These are phyloP conservation scores for Ophiothrix spiculata DNA, from an alignment of 35 echinoderm and acorn worm species.

Conservation along the genomic window DNA sequence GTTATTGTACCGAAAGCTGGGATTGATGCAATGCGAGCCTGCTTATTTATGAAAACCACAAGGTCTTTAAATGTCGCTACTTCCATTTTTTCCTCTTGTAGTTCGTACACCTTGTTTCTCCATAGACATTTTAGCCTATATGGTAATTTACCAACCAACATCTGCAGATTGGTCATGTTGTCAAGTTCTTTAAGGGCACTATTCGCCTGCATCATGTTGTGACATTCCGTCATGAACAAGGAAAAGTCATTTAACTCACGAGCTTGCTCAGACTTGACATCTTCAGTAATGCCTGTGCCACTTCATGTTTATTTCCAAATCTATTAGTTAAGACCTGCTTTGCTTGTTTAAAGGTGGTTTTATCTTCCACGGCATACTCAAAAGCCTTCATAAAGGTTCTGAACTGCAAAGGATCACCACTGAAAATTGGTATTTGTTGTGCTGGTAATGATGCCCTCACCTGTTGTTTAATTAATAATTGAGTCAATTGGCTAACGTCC, in stretches of 20 bases:
- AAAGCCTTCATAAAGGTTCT: too few relatives aligned
- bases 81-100: constrained; percentile 19
- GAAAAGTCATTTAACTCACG: constrained; percentile 13
- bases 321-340: constrained; percentile 31
- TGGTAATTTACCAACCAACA: constrained; percentile 27
- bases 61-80: constrained; percentile 14
- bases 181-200: constrained; percentile 8
- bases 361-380: too few relatives aligned
- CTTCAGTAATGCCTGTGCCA: constrained; percentile 25
- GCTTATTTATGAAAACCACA: not conserved
- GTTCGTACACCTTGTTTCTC: constrained; percentile 29
- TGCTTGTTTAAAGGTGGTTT: too few relatives aligned
- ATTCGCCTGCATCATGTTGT: constrained; percentile 31
- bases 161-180: constrained; percentile 21
- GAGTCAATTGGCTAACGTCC: too few relatives aligned
- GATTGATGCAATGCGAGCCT: constrained; percentile 6
- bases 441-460: too few relatives aligned
- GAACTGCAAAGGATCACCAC: too few relatives aligned
- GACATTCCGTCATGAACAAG: constrained; percentile 21
- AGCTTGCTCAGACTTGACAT: constrained; percentile 18
- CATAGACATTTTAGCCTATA: constrained; percentile 12
- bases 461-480: too few relatives aligned
- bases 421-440: too few relatives aligned
- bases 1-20: constrained; percentile 20
- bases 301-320: constrained; percentile 13